Percentiles rank a stretch among this genome's conserved stretches.
phyloP scores from a whole-genome alignment of 2,113 vertebrate species.

The Festucalex cinctus region DNA sequence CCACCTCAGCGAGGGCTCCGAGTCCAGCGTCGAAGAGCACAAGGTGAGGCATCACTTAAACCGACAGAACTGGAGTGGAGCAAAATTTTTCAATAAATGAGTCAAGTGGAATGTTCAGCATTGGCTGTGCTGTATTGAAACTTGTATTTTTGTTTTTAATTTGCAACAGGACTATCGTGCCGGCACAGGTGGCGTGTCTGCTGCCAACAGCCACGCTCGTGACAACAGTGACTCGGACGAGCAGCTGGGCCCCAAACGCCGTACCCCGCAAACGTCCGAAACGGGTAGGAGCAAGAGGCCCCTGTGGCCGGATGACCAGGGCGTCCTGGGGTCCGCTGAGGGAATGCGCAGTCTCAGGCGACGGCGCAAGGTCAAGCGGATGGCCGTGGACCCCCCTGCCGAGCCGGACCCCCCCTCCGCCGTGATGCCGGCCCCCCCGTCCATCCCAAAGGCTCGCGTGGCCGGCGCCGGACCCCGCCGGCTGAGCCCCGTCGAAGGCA shows the following conservation, averaged over 20 bases:
- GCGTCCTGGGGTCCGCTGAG: conserved; percentile 76
- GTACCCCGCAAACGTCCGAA: conserved; percentile 76
- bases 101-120: no score
- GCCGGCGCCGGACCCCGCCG: conserved; percentile 66
- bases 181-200: conserved; percentile 58
- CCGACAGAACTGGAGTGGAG: neutral
- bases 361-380: conserved; percentile 91
- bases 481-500: conserved; percentile 68
- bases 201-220: conserved; percentile 66
- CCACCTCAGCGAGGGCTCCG: conserved; percentile 93
- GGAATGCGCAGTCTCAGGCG: conserved; percentile 84
- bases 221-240: conserved; percentile 95
- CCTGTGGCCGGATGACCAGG: conserved; percentile 71
- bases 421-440: conserved; percentile 72
- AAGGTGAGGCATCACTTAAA: conserved; percentile 41
- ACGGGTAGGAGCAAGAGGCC: conserved; percentile 71
- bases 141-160: neutral
- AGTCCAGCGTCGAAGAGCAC: conserved; percentile 89
- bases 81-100: neutral
- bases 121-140: no score
- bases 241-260: conserved; percentile 81
- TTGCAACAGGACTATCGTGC: conserved; percentile 73
- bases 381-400: conserved; percentile 87
- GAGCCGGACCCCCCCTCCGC: conserved; percentile 65
- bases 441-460: conserved; percentile 72